Conservation (phyloP, 1,140 invertebrate species). For the Tetraneura akinire region DNA sequence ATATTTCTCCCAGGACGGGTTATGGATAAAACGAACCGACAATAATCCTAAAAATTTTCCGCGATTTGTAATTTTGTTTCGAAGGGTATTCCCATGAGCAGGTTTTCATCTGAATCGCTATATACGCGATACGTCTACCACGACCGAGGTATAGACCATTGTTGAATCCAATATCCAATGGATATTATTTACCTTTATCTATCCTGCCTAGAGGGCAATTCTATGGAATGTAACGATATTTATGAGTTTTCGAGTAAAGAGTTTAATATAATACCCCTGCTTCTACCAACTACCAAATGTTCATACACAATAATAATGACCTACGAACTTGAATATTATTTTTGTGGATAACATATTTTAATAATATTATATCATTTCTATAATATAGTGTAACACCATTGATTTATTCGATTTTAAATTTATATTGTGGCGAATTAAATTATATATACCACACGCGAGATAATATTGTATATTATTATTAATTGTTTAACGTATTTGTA, state of each 20-base stretch:
- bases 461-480: too few relatives aligned
- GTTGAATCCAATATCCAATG: conserved; percentile 3
- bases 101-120: conserved; percentile 23
- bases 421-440: too few relatives aligned
- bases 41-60: conserved; percentile 19
- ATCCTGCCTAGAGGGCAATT: conserved; percentile 21
- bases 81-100: conserved; percentile 28
- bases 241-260: background rate
- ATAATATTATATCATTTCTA: background rate
- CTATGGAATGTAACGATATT: conserved; percentile 20
- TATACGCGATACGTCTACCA: background rate
- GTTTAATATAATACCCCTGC: conserved; percentile 7
- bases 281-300: background rate
- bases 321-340: conserved; percentile 13
- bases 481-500: too few relatives aligned
- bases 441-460: too few relatives aligned
- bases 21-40: background rate
- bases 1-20: conserved; percentile 21
- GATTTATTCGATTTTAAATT: conserved; percentile 5
- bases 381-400: background rate
- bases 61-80: conserved; percentile 29
- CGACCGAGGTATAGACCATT: conserved; percentile 6
- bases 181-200: conserved; percentile 36
- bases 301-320: conserved; percentile 1
- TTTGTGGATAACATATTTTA: background rate